Evolutionary conservation across 2,797 vertebrate genomes (phyloP).

Genomic region (Melanotaenia parkinsoni): DNA sequence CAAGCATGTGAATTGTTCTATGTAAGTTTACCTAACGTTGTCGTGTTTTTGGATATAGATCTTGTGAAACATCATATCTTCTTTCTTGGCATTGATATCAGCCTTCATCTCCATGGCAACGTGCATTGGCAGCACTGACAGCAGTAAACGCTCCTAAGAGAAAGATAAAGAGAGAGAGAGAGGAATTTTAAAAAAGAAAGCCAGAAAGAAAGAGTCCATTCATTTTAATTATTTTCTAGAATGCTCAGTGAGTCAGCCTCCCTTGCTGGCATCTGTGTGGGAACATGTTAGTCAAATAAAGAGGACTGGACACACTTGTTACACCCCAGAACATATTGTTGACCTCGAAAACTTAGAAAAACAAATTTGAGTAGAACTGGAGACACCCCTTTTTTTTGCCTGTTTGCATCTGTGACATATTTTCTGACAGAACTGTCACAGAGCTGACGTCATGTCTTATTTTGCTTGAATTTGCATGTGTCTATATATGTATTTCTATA

Average conservation of each 20-base stretch:
- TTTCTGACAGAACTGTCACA: constrained; percentile 12
- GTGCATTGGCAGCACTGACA: constrained; percentile 95
- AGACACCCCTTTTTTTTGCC: constrained; percentile 59
- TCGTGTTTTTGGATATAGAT: constrained; percentile 99
- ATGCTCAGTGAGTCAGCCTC: constrained; percentile 71
- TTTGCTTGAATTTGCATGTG: constrained; percentile 30
- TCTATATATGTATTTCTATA: constrained; percentile 54
- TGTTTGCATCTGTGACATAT: constrained; percentile 57
- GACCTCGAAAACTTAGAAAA: constrained; percentile 65
- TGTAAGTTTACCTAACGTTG: constrained; percentile 91
- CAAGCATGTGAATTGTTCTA: constrained; percentile 7
- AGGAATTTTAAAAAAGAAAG: neutral
- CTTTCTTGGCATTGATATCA: constrained; percentile 98
- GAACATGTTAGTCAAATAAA: constrained; percentile 73
- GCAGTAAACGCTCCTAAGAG: constrained; percentile 92
- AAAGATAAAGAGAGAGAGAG: constrained; percentile 39
- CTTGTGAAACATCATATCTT: constrained; percentile 99
- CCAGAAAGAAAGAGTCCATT: constrained; percentile 50
- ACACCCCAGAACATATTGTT: constrained; percentile 72
- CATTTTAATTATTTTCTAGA: constrained; percentile 65
- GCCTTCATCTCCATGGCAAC: constrained; percentile 99
- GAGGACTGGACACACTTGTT: constrained; percentile 52
- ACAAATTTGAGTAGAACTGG: constrained; percentile 49
- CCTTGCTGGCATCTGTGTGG: constrained; percentile 70
- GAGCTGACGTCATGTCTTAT: constrained; percentile 5